These are phyloP conservation scores for Pelodytes ibericus DNA, from an alignment of 2,797 vertebrate species.

Conservation along the genomic window DNA sequence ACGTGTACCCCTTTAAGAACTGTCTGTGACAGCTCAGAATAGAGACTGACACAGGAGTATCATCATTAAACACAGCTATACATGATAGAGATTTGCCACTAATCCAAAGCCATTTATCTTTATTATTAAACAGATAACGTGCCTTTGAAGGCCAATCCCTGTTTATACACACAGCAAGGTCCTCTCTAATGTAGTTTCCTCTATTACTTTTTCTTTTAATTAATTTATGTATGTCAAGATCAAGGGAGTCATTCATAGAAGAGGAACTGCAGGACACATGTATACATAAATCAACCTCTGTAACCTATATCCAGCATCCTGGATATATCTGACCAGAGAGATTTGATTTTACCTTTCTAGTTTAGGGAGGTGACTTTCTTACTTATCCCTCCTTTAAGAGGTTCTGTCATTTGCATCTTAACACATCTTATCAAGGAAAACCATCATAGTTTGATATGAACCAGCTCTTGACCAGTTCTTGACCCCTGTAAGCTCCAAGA, in stretches of 20 bases:
- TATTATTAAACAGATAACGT: slow-evolving; percentile 58
- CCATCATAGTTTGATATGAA: slow-evolving; percentile 90
- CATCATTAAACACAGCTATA: slow-evolving; percentile 27
- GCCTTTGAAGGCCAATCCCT: slow-evolving; percentile 77
- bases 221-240: slow-evolving; percentile 79
- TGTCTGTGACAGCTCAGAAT: slow-evolving; percentile 2
- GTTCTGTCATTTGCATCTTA: slow-evolving; percentile 74
- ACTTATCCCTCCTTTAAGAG: slow-evolving; percentile 73
- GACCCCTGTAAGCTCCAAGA: slow-evolving; percentile 84
- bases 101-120: slow-evolving; percentile 51
- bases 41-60: slow-evolving; percentile 39
- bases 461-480: slow-evolving; percentile 81
- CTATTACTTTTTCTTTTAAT: slow-evolving; percentile 70
- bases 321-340: slow-evolving; percentile 65
- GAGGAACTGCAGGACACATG: slow-evolving; percentile 75
- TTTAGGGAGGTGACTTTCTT: slow-evolving; percentile 74
- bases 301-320: slow-evolving; percentile 68
- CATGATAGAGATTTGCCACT: slow-evolving; percentile 44
- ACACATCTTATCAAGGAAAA: slow-evolving; percentile 86
- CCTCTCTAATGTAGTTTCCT: slow-evolving; percentile 73
- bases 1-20: slow-evolving; percentile 13
- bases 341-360: slow-evolving; percentile 64
- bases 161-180: slow-evolving; percentile 72
- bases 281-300: slow-evolving; percentile 76
- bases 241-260: slow-evolving; percentile 76